Evolutionary conservation across 2,797 vertebrate genomes (phyloP).

Genomic region (Brachyrhaphis roseni): DNA sequence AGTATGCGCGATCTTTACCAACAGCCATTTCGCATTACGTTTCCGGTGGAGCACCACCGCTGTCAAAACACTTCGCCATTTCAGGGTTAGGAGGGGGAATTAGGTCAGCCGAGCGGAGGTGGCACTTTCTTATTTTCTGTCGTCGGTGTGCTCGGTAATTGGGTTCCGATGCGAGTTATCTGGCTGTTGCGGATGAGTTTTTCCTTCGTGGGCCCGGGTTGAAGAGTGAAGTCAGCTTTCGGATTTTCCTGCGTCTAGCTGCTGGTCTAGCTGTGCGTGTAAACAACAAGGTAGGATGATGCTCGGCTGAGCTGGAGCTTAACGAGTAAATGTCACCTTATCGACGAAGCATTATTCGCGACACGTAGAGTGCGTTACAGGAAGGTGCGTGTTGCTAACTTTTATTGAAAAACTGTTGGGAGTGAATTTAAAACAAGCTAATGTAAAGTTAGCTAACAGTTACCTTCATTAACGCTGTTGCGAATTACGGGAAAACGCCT

Average conservation of each 20-base stretch:
- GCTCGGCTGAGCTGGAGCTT: neutral
- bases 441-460: neutral
- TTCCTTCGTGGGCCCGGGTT: constrained; percentile 69
- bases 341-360: neutral
- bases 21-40: constrained; percentile 70
- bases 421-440: neutral
- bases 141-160: neutral
- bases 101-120: constrained; percentile 62
- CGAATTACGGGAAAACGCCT: neutral
- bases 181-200: constrained; percentile 57
- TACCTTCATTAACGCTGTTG: neutral
- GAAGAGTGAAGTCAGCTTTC: constrained; percentile 48
- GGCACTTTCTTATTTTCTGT: constrained; percentile 5
- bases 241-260: constrained; percentile 59
- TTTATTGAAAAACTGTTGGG: neutral
- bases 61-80: constrained; percentile 81
- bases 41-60: constrained; percentile 69
- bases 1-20: constrained; percentile 43
- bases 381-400: neutral
- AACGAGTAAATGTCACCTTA: neutral
- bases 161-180: constrained; percentile 58
- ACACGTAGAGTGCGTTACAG: neutral
- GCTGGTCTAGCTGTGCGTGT: constrained; percentile 61
- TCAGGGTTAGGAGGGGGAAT: constrained; percentile 61
- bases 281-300: constrained; percentile 70